These are phyloP conservation scores for Sus scrofa DNA, from an alignment of 2,113 vertebrate species.

Conservation along the genomic window T2T-Sscrofa CM000826.6:60947501-60948000, in stretches of 20 bases:
- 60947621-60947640: rapidly evolving
- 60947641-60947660: not conserved
- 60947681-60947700: not conserved
- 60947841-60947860: no score
- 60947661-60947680: not conserved
- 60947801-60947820: no score
- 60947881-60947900: no score
- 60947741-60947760: not conserved
- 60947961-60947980: not conserved
- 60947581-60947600: not conserved
- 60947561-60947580: not conserved
- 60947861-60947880: no score
- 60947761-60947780: not conserved
- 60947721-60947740: not conserved
- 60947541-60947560: slow-evolving; percentile 10
- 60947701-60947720: not conserved
- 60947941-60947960: not conserved
- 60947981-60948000: not conserved
- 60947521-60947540: not conserved
- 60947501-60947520: slow-evolving; percentile 53
- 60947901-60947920: not conserved
- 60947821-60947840: no score
- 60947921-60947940: not conserved
- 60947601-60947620: not conserved
- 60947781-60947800: no score